These are phyloP conservation scores for Geodia barretti DNA, from an alignment of 37 sponge, comb jelly and placozoan genomes.

Conservation along the genomic window DNA sequence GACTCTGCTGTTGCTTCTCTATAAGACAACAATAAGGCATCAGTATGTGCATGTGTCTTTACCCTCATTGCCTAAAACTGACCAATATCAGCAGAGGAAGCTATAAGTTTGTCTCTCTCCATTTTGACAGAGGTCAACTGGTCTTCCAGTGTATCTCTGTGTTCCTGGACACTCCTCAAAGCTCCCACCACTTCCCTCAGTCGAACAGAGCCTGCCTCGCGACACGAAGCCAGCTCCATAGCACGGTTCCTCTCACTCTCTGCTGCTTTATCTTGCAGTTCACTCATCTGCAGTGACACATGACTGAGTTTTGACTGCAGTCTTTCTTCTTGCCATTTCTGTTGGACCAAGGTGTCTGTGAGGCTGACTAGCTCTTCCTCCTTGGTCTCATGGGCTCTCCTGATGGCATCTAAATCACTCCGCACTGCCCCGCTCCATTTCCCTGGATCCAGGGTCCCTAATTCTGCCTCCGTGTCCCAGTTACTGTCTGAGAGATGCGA, in stretches of 20 bases:
- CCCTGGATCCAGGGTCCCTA: slow-evolving; percentile 7
- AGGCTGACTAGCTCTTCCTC: neutral
- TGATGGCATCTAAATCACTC: slow-evolving; percentile 3
- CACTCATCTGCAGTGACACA: neutral
- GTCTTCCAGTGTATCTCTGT: neutral
- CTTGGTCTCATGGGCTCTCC: neutral
- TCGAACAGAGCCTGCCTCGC: neutral
- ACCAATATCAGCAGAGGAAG: neutral
- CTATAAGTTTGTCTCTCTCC: neutral
- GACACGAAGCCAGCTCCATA: neutral
- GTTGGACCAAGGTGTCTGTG: neutral
- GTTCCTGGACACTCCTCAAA: neutral
- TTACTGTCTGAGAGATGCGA: slow-evolving; percentile 9
- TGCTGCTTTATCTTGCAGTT: neutral
- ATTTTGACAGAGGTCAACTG: neutral
- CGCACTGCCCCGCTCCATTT: slow-evolving; percentile 16
- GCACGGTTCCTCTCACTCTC: slow-evolving; percentile 1
- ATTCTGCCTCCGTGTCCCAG: slow-evolving; percentile 24
- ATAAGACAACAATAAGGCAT: no score
- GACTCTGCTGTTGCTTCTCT: neutral
- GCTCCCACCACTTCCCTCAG: slow-evolving; percentile 7
- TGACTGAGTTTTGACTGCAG: neutral
- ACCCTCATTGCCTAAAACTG: neutral
- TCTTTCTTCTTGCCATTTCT: neutral
- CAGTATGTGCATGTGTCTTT: no score